These are phyloP conservation scores for Rhinopomastus cyanomelas DNA, from an alignment of 2,113 vertebrate species.

Conservation along the genomic window DNA sequence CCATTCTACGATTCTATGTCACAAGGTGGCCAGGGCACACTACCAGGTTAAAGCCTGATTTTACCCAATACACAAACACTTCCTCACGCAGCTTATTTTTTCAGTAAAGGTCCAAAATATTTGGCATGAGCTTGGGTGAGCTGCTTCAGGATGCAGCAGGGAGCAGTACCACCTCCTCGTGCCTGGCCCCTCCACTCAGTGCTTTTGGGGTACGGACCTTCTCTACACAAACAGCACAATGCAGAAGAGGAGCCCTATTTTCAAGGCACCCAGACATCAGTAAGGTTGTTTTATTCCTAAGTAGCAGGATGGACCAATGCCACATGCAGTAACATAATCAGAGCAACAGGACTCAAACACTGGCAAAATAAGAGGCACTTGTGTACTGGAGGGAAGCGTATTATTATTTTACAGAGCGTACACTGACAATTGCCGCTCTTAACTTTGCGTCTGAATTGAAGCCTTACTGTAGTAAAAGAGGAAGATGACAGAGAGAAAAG, in stretches of 20 bases:
- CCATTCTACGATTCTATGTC: no score
- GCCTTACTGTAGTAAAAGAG: not conserved
- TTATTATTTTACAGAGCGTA: slow-evolving; percentile 21
- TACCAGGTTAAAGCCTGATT: not conserved
- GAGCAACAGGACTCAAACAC: slow-evolving; percentile 6
- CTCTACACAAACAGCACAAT: not conserved
- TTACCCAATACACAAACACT: not conserved
- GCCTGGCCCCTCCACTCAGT: not conserved
- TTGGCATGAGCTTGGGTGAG: not conserved
- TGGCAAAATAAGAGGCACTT: slow-evolving; percentile 34
- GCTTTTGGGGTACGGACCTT: not conserved
- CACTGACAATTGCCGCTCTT: slow-evolving; percentile 22
- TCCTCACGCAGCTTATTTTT: not conserved
- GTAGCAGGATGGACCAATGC: not conserved
- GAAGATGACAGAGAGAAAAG: slow-evolving; percentile 19
- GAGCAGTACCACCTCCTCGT: not conserved
- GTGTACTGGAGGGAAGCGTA: not conserved
- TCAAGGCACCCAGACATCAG: not conserved
- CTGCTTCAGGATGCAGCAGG: not conserved
- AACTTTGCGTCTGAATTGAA: slow-evolving; percentile 30
- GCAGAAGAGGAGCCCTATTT: not conserved
- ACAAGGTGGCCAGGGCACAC: no score
- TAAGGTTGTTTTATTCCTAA: not conserved
- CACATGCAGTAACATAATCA: slow-evolving; percentile 26
- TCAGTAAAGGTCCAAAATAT: not conserved